Conservation (phyloP, 2,797 vertebrate species). For the Galagoides demidoff region DNA sequence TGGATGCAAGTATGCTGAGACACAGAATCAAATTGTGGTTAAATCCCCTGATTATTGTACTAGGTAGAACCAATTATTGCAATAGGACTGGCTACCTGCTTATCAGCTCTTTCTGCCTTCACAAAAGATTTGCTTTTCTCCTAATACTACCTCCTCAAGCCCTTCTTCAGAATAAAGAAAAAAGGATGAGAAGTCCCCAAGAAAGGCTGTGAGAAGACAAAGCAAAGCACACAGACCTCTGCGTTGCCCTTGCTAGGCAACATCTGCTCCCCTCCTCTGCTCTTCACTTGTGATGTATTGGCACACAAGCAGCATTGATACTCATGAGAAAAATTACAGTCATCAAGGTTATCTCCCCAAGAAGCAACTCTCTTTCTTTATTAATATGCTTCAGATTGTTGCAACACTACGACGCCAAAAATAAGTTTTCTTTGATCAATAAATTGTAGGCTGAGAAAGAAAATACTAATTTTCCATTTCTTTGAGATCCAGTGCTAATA, state of each 20-base stretch:
- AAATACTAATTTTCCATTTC: slow-evolving; percentile 81
- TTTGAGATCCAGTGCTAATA: slow-evolving; percentile 79
- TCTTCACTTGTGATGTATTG: slow-evolving; percentile 68
- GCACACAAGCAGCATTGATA: slow-evolving; percentile 55
- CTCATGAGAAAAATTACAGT: slow-evolving; percentile 81
- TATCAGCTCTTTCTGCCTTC: neutral
- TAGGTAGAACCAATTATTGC: neutral
- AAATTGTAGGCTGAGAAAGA: slow-evolving; percentile 78
- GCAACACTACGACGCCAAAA: slow-evolving; percentile 77
- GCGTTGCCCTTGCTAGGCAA: slow-evolving; percentile 3
- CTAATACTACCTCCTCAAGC: neutral
- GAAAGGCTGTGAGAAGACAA: slow-evolving; percentile 31
- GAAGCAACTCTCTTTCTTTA: slow-evolving; percentile 81
- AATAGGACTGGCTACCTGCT: neutral
- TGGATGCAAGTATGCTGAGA: fast-evolving
- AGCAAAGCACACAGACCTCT: slow-evolving; percentile 16
- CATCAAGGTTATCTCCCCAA: slow-evolving; percentile 79
- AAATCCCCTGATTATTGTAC: fast-evolving
- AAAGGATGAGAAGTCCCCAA: slow-evolving; percentile 23
- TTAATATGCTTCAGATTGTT: slow-evolving; percentile 80
- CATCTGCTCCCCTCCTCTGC: slow-evolving; percentile 54
- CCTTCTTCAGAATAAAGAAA: slow-evolving; percentile 19
- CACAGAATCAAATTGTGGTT: neutral
- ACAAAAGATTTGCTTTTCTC: neutral
- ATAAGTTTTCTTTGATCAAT: slow-evolving; percentile 84